Evolutionary conservation across 2,888 invertebrate species (phyloP).

Genomic region (Nemurella pictetii): DNA sequence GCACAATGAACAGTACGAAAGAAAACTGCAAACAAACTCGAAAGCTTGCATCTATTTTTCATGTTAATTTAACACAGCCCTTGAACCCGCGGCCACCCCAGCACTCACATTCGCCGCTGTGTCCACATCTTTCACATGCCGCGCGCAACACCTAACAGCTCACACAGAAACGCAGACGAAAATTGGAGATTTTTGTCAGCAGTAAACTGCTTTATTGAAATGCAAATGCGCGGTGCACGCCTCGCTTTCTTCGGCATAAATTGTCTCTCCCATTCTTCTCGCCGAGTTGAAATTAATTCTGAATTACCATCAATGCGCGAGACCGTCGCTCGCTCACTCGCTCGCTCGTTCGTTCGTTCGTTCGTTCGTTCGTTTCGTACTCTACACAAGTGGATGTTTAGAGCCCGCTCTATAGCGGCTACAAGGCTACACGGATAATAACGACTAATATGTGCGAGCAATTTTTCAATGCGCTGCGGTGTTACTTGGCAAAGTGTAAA

Average conservation of each 20-base stretch:
- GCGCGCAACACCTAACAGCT: neutral
- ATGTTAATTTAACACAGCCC: no score
- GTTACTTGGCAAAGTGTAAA: neutral
- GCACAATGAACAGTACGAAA: neutral
- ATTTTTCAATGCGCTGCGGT: constrained; percentile 15
- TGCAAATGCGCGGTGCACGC: constrained; percentile 6
- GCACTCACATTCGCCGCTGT: neutral
- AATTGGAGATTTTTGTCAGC: constrained; percentile 23
- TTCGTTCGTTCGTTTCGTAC: neutral
- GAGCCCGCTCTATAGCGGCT: neutral
- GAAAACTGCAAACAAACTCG: no score
- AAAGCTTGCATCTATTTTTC: neutral
- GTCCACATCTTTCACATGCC: neutral
- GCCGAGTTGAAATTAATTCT: constrained; percentile 17
- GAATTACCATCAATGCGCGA: constrained; percentile 9
- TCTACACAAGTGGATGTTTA: neutral
- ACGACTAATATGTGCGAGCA: constrained; percentile 9
- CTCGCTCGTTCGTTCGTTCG: neutral
- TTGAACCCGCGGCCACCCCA: no score
- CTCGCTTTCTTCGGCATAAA: constrained; percentile 11
- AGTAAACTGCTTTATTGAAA: constrained; percentile 11
- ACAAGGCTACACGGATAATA: neutral
- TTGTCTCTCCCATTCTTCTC: constrained; percentile 21
- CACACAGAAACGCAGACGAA: neutral
- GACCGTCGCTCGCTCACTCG: neutral